Evolutionary conservation across 2,797 vertebrate species (phyloP).

Genomic region (Hyperoplus immaculatus): DNA sequence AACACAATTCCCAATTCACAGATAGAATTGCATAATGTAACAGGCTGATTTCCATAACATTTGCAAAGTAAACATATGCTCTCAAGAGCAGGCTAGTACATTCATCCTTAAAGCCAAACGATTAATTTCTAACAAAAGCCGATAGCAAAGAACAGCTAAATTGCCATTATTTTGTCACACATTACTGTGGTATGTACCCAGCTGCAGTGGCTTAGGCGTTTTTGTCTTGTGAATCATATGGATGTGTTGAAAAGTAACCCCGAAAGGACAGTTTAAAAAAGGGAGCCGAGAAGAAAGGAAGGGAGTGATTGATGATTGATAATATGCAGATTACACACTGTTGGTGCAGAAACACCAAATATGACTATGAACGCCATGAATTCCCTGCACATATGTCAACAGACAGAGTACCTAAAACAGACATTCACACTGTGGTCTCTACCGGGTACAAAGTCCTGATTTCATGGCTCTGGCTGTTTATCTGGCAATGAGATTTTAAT

Average conservation of each 20-base stretch:
- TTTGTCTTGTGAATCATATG: neutral
- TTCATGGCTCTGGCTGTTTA: constrained; percentile 54
- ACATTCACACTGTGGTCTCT: constrained; percentile 27
- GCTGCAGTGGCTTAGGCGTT: neutral
- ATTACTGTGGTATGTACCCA: neutral
- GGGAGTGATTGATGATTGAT: constrained; percentile 3
- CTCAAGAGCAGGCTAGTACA: neutral
- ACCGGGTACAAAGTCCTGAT: constrained; percentile 69
- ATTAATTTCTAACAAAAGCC: neutral
- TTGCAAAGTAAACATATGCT: constrained; percentile 4
- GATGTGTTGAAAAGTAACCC: neutral
- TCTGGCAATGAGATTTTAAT: constrained; percentile 44
- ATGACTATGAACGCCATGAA: constrained; percentile 26
- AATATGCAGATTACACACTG: constrained; percentile 6
- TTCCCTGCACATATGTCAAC: constrained; percentile 23
- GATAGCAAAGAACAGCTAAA: too few species aligned
- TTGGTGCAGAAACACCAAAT: constrained; percentile 33
- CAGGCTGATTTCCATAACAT: constrained; percentile 5
- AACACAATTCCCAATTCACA: neutral
- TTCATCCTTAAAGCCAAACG: neutral
- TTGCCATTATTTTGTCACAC: too few species aligned
- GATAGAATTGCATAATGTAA: neutral
- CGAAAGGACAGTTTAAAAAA: neutral
- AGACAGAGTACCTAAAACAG: constrained; percentile 32
- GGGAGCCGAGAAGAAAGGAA: neutral